phyloP scores from a whole-genome alignment of 2,797 vertebrate genomes.

The Pangasius macronema region DNA sequence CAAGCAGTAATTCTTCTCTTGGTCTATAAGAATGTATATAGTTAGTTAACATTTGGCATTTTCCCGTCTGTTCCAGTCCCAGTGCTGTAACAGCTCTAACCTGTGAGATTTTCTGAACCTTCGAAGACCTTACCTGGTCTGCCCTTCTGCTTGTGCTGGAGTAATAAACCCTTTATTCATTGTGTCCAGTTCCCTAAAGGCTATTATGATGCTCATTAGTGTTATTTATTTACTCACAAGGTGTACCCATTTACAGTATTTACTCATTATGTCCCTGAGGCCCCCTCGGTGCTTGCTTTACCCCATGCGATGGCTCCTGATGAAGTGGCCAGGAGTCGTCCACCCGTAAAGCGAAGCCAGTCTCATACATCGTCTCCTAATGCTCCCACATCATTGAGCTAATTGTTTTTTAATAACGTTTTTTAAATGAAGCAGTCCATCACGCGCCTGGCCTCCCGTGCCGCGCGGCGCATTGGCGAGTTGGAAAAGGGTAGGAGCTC shows the following conservation, averaged over 20 bases:
- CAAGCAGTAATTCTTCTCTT: background rate
- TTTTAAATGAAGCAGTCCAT: constrained; percentile 75
- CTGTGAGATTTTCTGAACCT: background rate
- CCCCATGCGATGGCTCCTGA: constrained; percentile 35
- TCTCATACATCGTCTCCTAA: constrained; percentile 61
- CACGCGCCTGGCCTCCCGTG: constrained; percentile 68
- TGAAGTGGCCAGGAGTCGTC: constrained; percentile 41
- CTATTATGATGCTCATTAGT: constrained; percentile 42
- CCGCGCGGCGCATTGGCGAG: constrained; percentile 59
- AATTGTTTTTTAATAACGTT: constrained; percentile 79
- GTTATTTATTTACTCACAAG: constrained; percentile 51
- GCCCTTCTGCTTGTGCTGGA: constrained; percentile 22
- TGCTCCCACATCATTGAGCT: constrained; percentile 64
- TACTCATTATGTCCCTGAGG: constrained; percentile 35
- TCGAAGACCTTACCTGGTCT: background rate
- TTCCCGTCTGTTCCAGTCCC: background rate
- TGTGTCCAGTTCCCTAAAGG: constrained; percentile 15
- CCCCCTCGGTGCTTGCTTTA: constrained; percentile 21
- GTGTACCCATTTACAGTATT: constrained; percentile 26
- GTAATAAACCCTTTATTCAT: constrained; percentile 36
- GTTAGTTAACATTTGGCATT: background rate
- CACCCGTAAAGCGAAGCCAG: constrained; percentile 27
- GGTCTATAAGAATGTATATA: background rate
- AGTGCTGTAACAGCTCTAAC: background rate
- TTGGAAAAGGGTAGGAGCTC: constrained; percentile 41